Evolutionary conservation across 2,888 invertebrate species (phyloP), one percentile per base, ranked within the genome.

Genomic region (Hymenopus coronatus): DNA sequence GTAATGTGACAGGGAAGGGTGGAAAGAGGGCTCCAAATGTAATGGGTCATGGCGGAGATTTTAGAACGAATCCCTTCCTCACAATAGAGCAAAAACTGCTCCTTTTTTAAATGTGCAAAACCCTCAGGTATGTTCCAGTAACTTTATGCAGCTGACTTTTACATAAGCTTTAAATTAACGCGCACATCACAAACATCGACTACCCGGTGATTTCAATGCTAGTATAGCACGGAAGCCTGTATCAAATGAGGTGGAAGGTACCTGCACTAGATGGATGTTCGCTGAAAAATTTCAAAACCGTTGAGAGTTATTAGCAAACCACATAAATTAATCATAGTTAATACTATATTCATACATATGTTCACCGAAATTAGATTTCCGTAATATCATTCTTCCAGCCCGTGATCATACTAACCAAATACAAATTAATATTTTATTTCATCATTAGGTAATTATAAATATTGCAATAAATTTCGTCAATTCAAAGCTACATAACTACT

Each of bases 31-130:
- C 54, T 70, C 4, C 25, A 20, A 70, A 70, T 70, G 82, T 82
- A 82, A 87, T 87, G 87, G 82, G 33, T 82, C 82, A 82, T 27
- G 25, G n/a, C 28, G 9, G 86, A 86, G 70, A 86, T 86, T 86
- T 86, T n/a, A 15, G 12, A 85, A 54, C 82, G 28, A 70, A 70
- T 70, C 54, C 54, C 54, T 70, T 70, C 20, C 54, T 88, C 83
- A 88, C 46, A 70, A 70, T 70, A 70, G 54, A 70, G 20, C 54
- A 70, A 70, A 20, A 70, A 70, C 54, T 70, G 54, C 25, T 70
- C 25, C 54, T 70, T 25, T 70, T 70, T 70, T 70, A 70, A 70
- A 70, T 70, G 54, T 70, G 54, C 20, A 70, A 70, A 70, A 70
- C 54, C 54, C 20, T 70, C 54, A 70, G 54, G 54, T 70, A 20